Percentiles rank a stretch among this genome's conserved stretches.
Conservation (phyloP, 2,888 invertebrate species). For the Epistrophe eligans region DNA sequence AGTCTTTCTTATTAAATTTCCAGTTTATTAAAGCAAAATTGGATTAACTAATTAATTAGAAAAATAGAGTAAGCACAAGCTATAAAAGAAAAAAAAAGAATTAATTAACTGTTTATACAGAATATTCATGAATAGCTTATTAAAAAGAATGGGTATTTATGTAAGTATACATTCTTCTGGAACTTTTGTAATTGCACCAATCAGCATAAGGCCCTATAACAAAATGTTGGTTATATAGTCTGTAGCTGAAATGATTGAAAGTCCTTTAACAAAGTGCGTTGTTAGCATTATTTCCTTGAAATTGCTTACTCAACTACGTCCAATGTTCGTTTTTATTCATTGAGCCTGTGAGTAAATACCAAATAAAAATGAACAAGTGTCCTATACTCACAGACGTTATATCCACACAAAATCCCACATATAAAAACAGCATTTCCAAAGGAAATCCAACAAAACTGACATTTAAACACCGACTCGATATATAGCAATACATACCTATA, state of each 20-base stretch:
- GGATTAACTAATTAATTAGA: no score
- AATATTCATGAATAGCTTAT: no score
- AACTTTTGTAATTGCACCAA: no score
- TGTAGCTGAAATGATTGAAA: slow-evolving; percentile 15
- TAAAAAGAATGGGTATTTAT: no score
- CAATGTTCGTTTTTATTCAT: slow-evolving; percentile 22
- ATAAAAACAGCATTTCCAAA: slow-evolving; percentile 44
- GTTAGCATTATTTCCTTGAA: slow-evolving; percentile 5
- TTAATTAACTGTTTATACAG: no score
- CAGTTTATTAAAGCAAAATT: no score
- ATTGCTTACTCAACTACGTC: slow-evolving; percentile 29
- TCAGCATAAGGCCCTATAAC: background rate
- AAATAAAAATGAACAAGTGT: slow-evolving; percentile 55
- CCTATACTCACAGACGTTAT: slow-evolving; percentile 16
- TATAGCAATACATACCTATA: background rate
- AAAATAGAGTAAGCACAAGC: no score
- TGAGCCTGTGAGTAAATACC: slow-evolving; percentile 39
- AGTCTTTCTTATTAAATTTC: no score
- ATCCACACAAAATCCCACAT: slow-evolving; percentile 1
- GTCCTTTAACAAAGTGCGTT: slow-evolving; percentile 6
- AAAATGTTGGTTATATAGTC: background rate
- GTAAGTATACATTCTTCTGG: no score
- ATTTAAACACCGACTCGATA: slow-evolving; percentile 27
- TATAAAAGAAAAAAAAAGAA: no score
- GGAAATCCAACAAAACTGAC: slow-evolving; percentile 28